Evolutionary conservation across 2,113 vertebrate genomes (phyloP).

Genomic region (Ia io): DNA sequence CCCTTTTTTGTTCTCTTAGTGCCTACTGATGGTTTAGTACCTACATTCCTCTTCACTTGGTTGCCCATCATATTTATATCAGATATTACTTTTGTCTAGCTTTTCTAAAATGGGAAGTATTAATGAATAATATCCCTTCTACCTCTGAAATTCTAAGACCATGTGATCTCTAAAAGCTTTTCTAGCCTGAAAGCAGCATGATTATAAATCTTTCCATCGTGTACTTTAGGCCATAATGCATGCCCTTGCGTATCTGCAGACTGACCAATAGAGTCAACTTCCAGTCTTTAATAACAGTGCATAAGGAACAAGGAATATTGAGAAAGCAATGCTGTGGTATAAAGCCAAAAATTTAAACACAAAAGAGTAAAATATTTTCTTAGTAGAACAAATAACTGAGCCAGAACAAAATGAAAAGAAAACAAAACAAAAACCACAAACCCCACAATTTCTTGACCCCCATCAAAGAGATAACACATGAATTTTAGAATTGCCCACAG

Average conservation of each 20-base stretch:
- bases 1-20: neutral
- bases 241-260: neutral
- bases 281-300: neutral
- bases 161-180: neutral
- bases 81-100: neutral
- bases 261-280: neutral
- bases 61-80: neutral
- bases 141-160: neutral
- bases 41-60: neutral
- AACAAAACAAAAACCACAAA: neutral
- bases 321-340: neutral
- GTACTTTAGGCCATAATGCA: neutral
- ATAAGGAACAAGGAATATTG: neutral
- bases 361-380: neutral
- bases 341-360: neutral
- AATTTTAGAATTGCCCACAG: neutral
- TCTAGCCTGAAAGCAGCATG: neutral
- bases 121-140: neutral
- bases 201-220: neutral
- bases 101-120: slow-evolving; percentile 1
- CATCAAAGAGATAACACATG: neutral
- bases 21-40: neutral
- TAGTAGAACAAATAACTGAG: neutral
- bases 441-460: neutral
- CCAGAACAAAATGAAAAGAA: neutral